Percentiles rank a stretch among this genome's conserved stretches.
These are phyloP conservation scores for Papilio gigon DNA, from an alignment of 2,888 invertebrate species.

Conservation along the genomic window DNA sequence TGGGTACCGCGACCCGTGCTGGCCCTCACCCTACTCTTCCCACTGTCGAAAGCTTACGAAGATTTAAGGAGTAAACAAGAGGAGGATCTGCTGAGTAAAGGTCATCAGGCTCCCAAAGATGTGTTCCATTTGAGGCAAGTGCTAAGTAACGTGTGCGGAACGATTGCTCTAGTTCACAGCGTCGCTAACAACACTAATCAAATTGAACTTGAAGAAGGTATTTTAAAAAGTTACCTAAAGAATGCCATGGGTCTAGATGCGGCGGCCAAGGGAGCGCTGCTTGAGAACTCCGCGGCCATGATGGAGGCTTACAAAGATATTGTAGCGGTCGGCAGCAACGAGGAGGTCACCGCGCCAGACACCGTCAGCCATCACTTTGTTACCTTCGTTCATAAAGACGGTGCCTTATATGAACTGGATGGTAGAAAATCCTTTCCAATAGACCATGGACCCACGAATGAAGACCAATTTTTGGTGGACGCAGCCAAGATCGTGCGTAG, in stretches of 20 bases:
- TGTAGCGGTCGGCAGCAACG: conserved; percentile 91
- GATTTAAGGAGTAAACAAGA: conserved; percentile 85
- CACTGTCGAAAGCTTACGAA: conserved; percentile 89
- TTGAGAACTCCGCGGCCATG: conserved; percentile 88
- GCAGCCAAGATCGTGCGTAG: conserved; percentile 90
- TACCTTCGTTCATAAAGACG: conserved; percentile 91
- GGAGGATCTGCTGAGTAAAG: conserved; percentile 80
- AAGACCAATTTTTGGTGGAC: conserved; percentile 89
- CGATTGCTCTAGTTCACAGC: conserved; percentile 96
- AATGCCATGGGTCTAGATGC: conserved; percentile 86
- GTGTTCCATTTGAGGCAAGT: conserved; percentile 94
- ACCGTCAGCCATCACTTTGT: conserved; percentile 90
- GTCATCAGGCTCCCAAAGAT: conserved; percentile 81
- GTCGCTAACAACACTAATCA: conserved; percentile 93
- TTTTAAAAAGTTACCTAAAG: conserved; percentile 88
- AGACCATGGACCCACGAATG: conserved; percentile 88
- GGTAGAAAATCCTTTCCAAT: conserved; percentile 86
- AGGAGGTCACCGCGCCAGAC: conserved; percentile 83
- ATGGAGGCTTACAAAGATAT: conserved; percentile 90
- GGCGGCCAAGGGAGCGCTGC: conserved; percentile 87
- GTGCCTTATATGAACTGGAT: conserved; percentile 91
- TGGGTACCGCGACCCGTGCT: conserved; percentile 93
- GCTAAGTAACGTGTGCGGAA: conserved; percentile 97
- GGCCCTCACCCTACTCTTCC: conserved; percentile 93
- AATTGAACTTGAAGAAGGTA: conserved; percentile 86